Percentiles rank a stretch among this genome's conserved stretches.
These are phyloP conservation scores for Drosophila obscura DNA, from an alignment of 1,140 invertebrate species.

Conservation along the genomic window DNA sequence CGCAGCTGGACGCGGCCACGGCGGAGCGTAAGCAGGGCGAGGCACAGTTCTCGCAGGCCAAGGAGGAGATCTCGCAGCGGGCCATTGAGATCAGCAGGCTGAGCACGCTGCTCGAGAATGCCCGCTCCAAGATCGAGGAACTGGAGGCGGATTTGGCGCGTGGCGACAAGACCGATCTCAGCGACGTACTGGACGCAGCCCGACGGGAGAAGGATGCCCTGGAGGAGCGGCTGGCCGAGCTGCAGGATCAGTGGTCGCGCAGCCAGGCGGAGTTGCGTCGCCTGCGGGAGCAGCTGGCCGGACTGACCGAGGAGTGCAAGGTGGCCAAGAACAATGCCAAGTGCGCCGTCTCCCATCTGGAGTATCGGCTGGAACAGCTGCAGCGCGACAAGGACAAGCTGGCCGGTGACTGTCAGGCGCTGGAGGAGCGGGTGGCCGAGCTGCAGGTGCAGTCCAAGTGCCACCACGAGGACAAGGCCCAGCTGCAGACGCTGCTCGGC, in stretches of 20 bases:
- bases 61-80: slow-evolving; percentile 87
- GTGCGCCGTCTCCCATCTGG: slow-evolving; percentile 90
- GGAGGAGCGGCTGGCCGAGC: slow-evolving; percentile 88
- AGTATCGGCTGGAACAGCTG: slow-evolving; percentile 90
- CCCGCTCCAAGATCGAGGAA: slow-evolving; percentile 89
- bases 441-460: slow-evolving; percentile 89
- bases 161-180: slow-evolving; percentile 87
- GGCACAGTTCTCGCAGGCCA: slow-evolving; percentile 88
- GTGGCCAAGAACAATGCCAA: slow-evolving; percentile 93
- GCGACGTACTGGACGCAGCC: slow-evolving; percentile 89
- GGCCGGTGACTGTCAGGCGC: slow-evolving; percentile 88
- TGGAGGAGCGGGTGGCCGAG: slow-evolving; percentile 90
- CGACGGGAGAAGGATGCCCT: slow-evolving; percentile 88
- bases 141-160: slow-evolving; percentile 86
- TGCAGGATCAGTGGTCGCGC: slow-evolving; percentile 91
- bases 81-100: slow-evolving; percentile 91
- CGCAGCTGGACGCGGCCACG: slow-evolving; percentile 88
- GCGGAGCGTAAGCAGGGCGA: slow-evolving; percentile 90
- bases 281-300: slow-evolving; percentile 89
- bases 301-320: slow-evolving; percentile 91
- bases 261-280: slow-evolving; percentile 90
- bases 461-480: slow-evolving; percentile 91
- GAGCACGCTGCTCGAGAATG: slow-evolving; percentile 91
- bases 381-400: slow-evolving; percentile 89
- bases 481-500: slow-evolving; percentile 87